phyloP scores from a whole-genome alignment of 1,140 invertebrate genomes.

The Sesamia nonagrioides region DNA sequence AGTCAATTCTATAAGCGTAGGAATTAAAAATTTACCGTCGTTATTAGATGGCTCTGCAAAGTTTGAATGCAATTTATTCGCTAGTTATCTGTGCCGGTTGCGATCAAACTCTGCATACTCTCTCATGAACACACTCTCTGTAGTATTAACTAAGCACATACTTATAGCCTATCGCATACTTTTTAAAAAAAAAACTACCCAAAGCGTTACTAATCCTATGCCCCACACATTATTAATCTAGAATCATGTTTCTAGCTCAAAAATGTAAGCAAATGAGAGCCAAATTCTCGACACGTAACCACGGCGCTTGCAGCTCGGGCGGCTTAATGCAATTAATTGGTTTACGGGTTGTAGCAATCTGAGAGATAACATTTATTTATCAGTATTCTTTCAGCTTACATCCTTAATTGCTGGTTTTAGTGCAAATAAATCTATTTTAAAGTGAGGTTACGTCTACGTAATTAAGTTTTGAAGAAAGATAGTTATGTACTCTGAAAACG shows the following conservation, averaged over 20 bases:
- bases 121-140: no score
- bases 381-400: not conserved
- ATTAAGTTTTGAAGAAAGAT: not conserved
- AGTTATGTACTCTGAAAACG: not conserved
- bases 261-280: not conserved
- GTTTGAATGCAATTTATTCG: no score
- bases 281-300: not conserved
- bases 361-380: not conserved
- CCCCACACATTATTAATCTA: not conserved
- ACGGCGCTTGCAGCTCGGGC: not conserved
- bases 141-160: no score
- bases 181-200: no score
- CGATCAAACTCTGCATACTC: no score
- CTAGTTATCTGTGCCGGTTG: no score
- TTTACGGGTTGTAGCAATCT: constrained; percentile 1
- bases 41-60: no score
- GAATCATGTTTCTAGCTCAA: not conserved
- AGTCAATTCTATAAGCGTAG: no score
- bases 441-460: not conserved
- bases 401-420: not conserved
- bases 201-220: no score
- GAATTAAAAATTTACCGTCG: no score
- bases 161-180: no score
- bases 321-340: constrained; percentile 23
- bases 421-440: not conserved